Evolutionary conservation across 2,888 invertebrate species (phyloP).

Genomic region (Eupithecia pulchellata): DNA sequence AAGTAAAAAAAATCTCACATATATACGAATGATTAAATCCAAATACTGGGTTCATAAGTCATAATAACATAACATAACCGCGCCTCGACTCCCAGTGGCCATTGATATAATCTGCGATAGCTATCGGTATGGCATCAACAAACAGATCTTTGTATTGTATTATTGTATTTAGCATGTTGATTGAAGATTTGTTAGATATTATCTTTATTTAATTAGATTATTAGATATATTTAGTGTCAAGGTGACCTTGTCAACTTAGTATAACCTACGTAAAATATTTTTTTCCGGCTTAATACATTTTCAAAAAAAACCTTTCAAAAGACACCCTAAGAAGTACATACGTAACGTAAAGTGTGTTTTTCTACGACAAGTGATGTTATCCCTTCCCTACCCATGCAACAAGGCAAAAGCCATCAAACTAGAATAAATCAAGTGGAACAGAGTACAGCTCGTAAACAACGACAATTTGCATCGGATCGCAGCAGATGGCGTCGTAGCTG

Average conservation of each 20-base stretch:
- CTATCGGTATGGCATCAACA: too few relatives aligned
- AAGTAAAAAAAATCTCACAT: not conserved
- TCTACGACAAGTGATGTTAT: not conserved
- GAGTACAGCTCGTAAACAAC: conserved; percentile 42
- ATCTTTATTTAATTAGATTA: too few relatives aligned
- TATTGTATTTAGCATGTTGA: too few relatives aligned
- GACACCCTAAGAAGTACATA: too few relatives aligned
- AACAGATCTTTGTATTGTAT: too few relatives aligned
- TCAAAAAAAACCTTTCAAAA: not conserved
- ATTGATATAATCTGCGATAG: too few relatives aligned
- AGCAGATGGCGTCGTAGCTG: not conserved
- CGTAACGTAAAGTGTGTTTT: not conserved
- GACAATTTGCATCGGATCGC: conserved; percentile 39
- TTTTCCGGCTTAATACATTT: too few relatives aligned
- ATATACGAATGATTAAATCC: not conserved
- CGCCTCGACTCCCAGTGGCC: not conserved
- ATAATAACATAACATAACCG: too few relatives aligned
- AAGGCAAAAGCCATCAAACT: not conserved
- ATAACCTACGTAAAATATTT: too few relatives aligned
- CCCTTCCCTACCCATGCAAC: not conserved
- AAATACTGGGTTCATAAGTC: not conserved
- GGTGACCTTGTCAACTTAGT: too few relatives aligned
- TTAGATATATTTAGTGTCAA: too few relatives aligned
- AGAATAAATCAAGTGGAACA: conserved; percentile 37
- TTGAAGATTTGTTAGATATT: too few relatives aligned